Evolutionary conservation across 1,140 invertebrate genomes (phyloP).

Genomic region (Branchinecta lynchi): DNA sequence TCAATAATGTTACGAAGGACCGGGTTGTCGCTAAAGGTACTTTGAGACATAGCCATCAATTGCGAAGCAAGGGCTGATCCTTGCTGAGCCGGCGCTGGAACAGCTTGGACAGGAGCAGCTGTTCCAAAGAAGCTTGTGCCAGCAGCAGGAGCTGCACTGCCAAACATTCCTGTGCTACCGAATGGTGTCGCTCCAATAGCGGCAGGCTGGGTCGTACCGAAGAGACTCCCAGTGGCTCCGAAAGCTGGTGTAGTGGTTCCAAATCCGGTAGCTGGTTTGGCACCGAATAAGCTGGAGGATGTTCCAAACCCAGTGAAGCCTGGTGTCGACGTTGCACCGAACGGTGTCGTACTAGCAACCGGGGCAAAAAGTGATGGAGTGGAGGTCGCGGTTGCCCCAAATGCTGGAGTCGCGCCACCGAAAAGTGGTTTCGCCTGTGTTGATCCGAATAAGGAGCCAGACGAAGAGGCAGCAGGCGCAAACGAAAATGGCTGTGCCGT

Average conservation of each 20-base stretch:
- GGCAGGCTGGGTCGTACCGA: conserved; percentile 35
- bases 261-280: conserved; percentile 27
- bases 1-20: conserved; percentile 21
- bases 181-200: conserved; percentile 27
- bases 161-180: conserved; percentile 24
- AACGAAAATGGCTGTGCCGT: conserved; percentile 20
- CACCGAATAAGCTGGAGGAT: conserved; percentile 31
- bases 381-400: conserved; percentile 32
- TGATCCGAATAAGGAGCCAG: neutral
- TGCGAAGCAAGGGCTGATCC: conserved; percentile 12
- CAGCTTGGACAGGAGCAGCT: conserved; percentile 25
- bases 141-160: conserved; percentile 22
- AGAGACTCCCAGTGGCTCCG: conserved; percentile 32
- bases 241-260: conserved; percentile 7
- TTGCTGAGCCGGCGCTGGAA: conserved; percentile 16
- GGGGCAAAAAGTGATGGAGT: neutral
- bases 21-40: conserved; percentile 16
- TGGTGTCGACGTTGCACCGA: neutral
- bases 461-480: conserved; percentile 18
- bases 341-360: neutral
- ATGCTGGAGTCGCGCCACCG: conserved; percentile 24
- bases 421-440: neutral
- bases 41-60: conserved; percentile 22
- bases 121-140: conserved; percentile 23
- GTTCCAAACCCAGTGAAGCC: conserved; percentile 33